Base-by-base conservation (phyloP, 2,797 vertebrate species). In the Rhinatrema bivittatum region DNA sequence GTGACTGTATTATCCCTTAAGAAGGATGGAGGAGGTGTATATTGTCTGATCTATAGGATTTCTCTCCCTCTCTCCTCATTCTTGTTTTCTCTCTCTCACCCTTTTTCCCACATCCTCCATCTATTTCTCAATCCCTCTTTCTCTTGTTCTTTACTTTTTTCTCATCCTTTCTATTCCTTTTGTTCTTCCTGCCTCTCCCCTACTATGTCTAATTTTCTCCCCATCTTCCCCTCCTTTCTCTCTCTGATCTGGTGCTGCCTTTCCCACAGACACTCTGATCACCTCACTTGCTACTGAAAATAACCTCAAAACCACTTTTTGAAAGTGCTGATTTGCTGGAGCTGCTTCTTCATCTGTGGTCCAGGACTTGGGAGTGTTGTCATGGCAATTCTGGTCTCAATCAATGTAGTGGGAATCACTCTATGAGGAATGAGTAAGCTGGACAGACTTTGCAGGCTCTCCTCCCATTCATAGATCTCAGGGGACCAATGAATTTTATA, bases 231-330 rank as follows among this genome's bases (percentile, higher is more conserved):
- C 36, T 10, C 11, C 11, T 16, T 10, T 38, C 2, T 43, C 16
- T 20, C 11, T 40, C 21, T 30, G 13, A 40, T 31, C 20, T n/a
- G 16, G 21, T 40, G 16, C 47, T 31, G 29, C 46, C 23, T 29
- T 22, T 42, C 20, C 10, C 20, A 17, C 25, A 33, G 39, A 42
- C 29, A 50, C n/a, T n/a, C n/a, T n/a, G n/a, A n/a, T 33, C 42
- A 33, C 39, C 42, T 43, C 34, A 32, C 20, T 25, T 42, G 34
- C 20, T 38, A 21, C 21, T 20, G 21, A 32, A 24, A 36, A 36
- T 49, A 50, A 38, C 27, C 34, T 39, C 49, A 39, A 41, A 32
- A 47, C 50, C 47, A 50, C 47, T 50, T 50, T 50, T 50, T 47
- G 50, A 50, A 50, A 50, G 47, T 47, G 29, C 16, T 13, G 36